Evolutionary conservation across 2,888 invertebrate species (phyloP).

Genomic region (Hirtodrosophila duncani): DNA sequence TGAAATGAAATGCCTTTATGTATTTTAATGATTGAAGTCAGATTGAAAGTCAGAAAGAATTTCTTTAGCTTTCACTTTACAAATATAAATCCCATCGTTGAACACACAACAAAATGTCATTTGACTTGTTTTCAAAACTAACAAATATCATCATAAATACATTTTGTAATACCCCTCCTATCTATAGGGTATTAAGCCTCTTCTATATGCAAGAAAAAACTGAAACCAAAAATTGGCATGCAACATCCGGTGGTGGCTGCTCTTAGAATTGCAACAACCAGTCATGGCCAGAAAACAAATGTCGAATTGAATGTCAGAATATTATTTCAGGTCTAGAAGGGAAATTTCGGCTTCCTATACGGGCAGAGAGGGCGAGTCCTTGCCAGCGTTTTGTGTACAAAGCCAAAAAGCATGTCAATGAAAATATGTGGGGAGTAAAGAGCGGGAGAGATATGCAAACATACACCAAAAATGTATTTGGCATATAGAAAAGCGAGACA

Average conservation of each 20-base stretch:
- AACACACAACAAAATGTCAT: too few relatives aligned
- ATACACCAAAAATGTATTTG: constrained; percentile 61
- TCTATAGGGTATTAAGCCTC: constrained; percentile 19
- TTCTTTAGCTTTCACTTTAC: too few relatives aligned
- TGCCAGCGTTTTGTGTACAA: constrained; percentile 22
- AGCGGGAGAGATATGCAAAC: constrained; percentile 65
- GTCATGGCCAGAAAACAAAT: constrained; percentile 56
- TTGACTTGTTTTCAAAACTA: too few relatives aligned
- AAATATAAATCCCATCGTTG: too few relatives aligned
- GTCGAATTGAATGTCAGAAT: constrained; percentile 70
- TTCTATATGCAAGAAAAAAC: constrained; percentile 1
- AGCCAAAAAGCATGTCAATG: constrained; percentile 66
- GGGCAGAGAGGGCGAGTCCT: constrained; percentile 1
- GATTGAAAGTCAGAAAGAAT: too few relatives aligned
- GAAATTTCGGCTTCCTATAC: too few relatives aligned
- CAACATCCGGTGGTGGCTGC: constrained; percentile 65
- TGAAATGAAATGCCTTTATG: too few relatives aligned
- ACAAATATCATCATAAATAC: too few relatives aligned
- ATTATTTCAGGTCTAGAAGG: constrained; percentile 52
- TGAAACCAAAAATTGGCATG: constrained; percentile 58
- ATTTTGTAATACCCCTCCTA: background rate
- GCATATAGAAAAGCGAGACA: constrained; percentile 34
- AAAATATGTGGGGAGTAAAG: constrained; percentile 56
- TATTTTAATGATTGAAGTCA: too few relatives aligned
- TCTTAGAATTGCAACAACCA: constrained; percentile 60